These are phyloP conservation scores for Zaprionus lineosus DNA, from an alignment of 2,888 invertebrate species.

Conservation along the genomic window DNA sequence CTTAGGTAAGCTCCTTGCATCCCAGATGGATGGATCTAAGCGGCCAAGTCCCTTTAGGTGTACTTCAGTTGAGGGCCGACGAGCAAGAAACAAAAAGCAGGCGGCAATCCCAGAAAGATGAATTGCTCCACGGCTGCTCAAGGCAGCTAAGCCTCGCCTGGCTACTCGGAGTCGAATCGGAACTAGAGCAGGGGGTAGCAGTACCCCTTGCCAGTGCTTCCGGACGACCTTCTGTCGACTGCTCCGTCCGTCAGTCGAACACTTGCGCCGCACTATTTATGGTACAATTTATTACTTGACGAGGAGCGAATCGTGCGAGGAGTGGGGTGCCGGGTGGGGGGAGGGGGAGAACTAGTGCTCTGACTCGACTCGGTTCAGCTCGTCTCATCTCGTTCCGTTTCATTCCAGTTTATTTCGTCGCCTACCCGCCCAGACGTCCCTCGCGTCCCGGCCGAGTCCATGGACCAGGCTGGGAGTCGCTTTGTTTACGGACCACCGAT, in stretches of 20 bases:
- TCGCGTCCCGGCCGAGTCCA: background rate
- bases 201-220: background rate
- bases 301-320: constrained; percentile 61
- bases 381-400: constrained; percentile 1
- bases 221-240: constrained; percentile 44
- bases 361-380: no score
- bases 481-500: constrained; percentile 74
- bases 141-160: no score
- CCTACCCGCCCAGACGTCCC: background rate
- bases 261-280: constrained; percentile 71
- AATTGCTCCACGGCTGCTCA: constrained; percentile 54
- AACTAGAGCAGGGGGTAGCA: no score
- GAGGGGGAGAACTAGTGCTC: no score
- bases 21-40: constrained; percentile 29
- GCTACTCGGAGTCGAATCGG: no score
- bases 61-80: constrained; percentile 27
- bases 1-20: constrained; percentile 26
- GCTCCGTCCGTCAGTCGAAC: constrained; percentile 54
- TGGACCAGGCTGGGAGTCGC: constrained; percentile 30
- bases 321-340: no score
- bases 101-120: constrained; percentile 51
- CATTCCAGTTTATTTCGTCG: constrained; percentile 47
- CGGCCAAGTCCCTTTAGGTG: constrained; percentile 28
- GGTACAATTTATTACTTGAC: constrained; percentile 80
- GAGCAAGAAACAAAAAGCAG: constrained; percentile 13